phyloP scores from a whole-genome alignment of 1,140 invertebrate species.

The Papilio xuthus region DNA sequence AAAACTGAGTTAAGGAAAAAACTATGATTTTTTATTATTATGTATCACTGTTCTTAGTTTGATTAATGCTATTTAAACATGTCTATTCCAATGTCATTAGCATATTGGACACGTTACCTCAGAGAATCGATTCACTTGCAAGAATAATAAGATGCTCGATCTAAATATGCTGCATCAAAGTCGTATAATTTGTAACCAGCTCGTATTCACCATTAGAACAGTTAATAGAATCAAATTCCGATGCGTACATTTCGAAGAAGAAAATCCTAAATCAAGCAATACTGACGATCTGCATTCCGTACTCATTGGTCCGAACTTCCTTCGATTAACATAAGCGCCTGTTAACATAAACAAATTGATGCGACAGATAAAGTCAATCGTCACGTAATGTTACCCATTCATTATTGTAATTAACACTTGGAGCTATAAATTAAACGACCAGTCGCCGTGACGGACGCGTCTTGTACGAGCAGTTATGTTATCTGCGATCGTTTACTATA shows the following conservation, averaged over 20 bases:
- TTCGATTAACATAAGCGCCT: slow-evolving; percentile 67
- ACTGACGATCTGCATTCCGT: slow-evolving; percentile 43
- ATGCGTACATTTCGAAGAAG: slow-evolving; percentile 34
- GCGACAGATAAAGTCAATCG: slow-evolving; percentile 49
- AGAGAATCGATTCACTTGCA: slow-evolving; percentile 28
- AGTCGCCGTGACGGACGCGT: slow-evolving; percentile 51
- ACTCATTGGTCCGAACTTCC: slow-evolving; percentile 67
- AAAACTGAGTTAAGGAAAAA: too few species aligned
- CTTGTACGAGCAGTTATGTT: slow-evolving; percentile 45
- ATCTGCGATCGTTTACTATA: slow-evolving; percentile 11
- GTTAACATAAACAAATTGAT: slow-evolving; percentile 67
- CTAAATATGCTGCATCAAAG: slow-evolving; percentile 30
- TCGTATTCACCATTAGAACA: slow-evolving; percentile 37
- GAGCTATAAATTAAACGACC: slow-evolving; percentile 53
- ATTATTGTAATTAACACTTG: slow-evolving; percentile 67
- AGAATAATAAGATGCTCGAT: slow-evolving; percentile 30
- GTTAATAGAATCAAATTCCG: slow-evolving; percentile 37
- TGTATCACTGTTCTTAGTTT: background rate
- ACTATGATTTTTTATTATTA: too few species aligned
- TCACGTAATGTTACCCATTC: slow-evolving; percentile 57
- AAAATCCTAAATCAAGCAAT: slow-evolving; percentile 34
- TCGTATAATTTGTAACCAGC: slow-evolving; percentile 31
- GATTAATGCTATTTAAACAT: slow-evolving; percentile 22
- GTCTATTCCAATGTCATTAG: slow-evolving; percentile 27
- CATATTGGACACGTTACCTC: slow-evolving; percentile 34